Percentiles rank a stretch among this genome's conserved stretches.
Evolutionary conservation across 2,888 invertebrate species (phyloP).

Genomic region (Acanthosoma haemorrhoidale): DNA sequence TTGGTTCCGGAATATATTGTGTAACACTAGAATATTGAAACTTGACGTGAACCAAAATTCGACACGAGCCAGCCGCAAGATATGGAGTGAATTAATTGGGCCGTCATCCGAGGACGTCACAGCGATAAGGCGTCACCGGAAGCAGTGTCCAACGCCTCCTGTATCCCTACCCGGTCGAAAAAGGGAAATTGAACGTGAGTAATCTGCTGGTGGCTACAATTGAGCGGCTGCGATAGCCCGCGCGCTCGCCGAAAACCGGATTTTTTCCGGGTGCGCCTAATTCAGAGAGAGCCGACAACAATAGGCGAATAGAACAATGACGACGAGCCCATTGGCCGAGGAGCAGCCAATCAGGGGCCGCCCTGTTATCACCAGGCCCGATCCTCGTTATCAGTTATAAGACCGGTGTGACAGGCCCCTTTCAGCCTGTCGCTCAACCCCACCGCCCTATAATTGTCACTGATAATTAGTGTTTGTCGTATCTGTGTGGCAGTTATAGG

Average conservation of each 20-base stretch:
- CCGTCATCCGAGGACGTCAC: neutral
- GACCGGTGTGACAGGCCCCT: slow-evolving; percentile 7
- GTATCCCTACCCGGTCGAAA: slow-evolving; percentile 15
- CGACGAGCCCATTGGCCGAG: slow-evolving; percentile 19
- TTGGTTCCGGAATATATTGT: too few species aligned
- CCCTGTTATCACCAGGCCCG: slow-evolving; percentile 10
- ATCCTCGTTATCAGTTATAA: slow-evolving; percentile 27
- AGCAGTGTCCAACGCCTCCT: neutral
- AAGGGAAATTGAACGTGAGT: slow-evolving; percentile 29
- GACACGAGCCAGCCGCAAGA: too few species aligned
- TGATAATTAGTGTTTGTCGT: slow-evolving; percentile 14
- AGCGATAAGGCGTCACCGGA: neutral
- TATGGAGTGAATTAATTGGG: slow-evolving; percentile 8
- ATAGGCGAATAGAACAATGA: slow-evolving; percentile 16
- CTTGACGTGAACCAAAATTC: too few species aligned
- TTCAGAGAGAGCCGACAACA: slow-evolving; percentile 3
- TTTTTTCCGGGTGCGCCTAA: slow-evolving; percentile 23
- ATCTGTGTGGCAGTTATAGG: too few species aligned
- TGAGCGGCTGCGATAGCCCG: slow-evolving; percentile 7
- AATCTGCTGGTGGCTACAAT: slow-evolving; percentile 19
- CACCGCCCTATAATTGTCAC: slow-evolving; percentile 24
- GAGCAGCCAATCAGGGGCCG: slow-evolving; percentile 11
- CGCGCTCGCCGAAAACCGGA: slow-evolving; percentile 22
- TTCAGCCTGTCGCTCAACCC: slow-evolving; percentile 19
- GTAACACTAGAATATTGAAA: too few species aligned